Base-by-base conservation (phyloP, 2,797 vertebrate genomes). In the Pseudocheirus occidentalis region DNA sequence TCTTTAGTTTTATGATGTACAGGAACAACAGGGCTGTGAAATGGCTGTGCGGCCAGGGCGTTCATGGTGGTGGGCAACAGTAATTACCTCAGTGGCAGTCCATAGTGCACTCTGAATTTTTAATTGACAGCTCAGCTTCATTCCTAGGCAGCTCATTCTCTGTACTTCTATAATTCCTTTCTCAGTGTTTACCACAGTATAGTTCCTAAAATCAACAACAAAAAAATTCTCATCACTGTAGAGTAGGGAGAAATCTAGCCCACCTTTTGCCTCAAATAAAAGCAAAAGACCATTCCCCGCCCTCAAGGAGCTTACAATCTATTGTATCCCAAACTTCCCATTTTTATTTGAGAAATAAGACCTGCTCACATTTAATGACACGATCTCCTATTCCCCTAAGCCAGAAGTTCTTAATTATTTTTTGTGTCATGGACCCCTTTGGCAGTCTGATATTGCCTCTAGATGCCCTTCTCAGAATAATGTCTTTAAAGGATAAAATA, bases 171-270 rank as follows among this genome's bases (percentile, higher is more conserved):
- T 95, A 92, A 99, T 98, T 58, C 99, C 99, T 91, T 99, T 99
- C 97, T 99, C 99, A 0, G 99, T 98, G 94, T 99, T 99, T 96
- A 99, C 99, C 98, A 99, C 99, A 0, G 99, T 99, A 98, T 99
- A 99, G 98, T 99, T 99, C 98, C 99, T 99, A 81, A 13, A 97
- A 96, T 40, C 1, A 21, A 95, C 21, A 97, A 94, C 52, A 52
- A 54, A 0, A 46, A 2, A 21, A 1, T 6, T 31, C 13, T 0
- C 4, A 46, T 97, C 66, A 95, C 95, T 13, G 9, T 13, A 5
- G 0, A 1, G 24, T 1, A 59, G 56, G 27, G 29, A 0, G 58
- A 55, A 46, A 50, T n/a, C 2, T 2, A 40, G 10, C 31, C 87
- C 56, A 21, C 31, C 16, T 40, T 27, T 0, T 55, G 53, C 31